These are phyloP conservation scores for Drosophila eohydei DNA, from an alignment of 2,888 invertebrate species.

Conservation along the genomic window DNA sequence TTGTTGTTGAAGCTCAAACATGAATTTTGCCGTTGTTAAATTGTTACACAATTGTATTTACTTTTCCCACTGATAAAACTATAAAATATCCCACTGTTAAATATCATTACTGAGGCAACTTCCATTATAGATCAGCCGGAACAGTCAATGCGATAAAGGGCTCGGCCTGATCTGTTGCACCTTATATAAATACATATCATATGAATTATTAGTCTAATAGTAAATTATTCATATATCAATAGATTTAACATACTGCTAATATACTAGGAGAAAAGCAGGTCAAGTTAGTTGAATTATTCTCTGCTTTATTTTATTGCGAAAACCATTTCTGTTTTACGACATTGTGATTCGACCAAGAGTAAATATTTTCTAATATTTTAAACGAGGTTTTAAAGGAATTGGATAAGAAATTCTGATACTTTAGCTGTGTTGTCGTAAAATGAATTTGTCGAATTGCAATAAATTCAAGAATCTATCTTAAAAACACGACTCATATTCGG, in stretches of 20 bases:
- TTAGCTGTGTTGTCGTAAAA: too few relatives aligned
- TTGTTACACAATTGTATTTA: conserved; percentile 29
- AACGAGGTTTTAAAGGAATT: too few relatives aligned
- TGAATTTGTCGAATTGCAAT: background rate
- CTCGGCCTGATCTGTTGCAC: too few relatives aligned
- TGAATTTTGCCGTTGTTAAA: background rate
- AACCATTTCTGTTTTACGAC: too few relatives aligned
- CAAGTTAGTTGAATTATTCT: too few relatives aligned
- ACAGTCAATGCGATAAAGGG: background rate
- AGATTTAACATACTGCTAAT: background rate
- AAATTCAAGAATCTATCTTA: background rate
- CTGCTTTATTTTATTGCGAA: too few relatives aligned
- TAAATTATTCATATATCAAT: background rate
- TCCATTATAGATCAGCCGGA: background rate
- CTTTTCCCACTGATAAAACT: conserved; percentile 13
- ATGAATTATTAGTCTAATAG: background rate
- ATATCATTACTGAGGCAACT: background rate
- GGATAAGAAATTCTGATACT: too few relatives aligned
- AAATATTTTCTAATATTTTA: too few relatives aligned
- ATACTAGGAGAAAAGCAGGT: too few relatives aligned
- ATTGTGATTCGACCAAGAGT: too few relatives aligned
- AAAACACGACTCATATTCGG: too few relatives aligned
- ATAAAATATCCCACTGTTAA: background rate
- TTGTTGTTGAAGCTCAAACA: conserved; percentile 20
- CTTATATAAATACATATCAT: background rate